Percentiles rank a stretch among this genome's conserved stretches.
phyloP scores from a whole-genome alignment of 1,140 invertebrate species.

The Antheraea pernyi region DNA sequence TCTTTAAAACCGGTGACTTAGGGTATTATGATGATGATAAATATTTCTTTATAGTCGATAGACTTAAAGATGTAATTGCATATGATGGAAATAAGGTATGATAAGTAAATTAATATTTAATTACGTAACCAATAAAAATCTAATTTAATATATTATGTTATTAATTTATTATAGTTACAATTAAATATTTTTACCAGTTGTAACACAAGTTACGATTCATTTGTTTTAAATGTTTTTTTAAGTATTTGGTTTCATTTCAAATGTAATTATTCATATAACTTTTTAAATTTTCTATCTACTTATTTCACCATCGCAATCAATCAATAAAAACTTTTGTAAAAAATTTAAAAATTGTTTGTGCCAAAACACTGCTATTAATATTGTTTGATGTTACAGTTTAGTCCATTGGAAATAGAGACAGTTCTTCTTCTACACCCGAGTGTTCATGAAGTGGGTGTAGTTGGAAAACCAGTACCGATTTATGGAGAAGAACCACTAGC shows the following conservation, averaged over 20 bases:
- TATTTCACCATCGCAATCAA: too few species aligned
- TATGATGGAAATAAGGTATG: conserved; percentile 78
- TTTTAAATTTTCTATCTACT: too few species aligned
- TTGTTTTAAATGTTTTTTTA: too few species aligned
- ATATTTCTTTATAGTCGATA: conserved; percentile 86
- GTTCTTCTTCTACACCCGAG: conserved; percentile 81
- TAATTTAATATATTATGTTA: too few species aligned
- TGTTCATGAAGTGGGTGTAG: conserved; percentile 84
- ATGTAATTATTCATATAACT: too few species aligned
- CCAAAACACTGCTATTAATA: not conserved
- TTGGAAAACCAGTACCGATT: conserved; percentile 80
- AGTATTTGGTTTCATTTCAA: too few species aligned
- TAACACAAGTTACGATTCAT: too few species aligned
- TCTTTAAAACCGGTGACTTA: conserved; percentile 90
- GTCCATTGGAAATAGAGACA: conserved; percentile 85
- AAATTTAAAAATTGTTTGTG: too few species aligned
- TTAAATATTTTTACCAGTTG: too few species aligned
- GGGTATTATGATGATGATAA: conserved; percentile 86
- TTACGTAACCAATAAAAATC: too few species aligned
- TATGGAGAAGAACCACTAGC: conserved; percentile 84
- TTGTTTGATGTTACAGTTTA: conserved; percentile 68
- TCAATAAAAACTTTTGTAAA: too few species aligned
- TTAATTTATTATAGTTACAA: too few species aligned
- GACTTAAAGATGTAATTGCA: conserved; percentile 90
- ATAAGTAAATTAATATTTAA: not conserved